A percentile compares a stretch with the other conserved stretches of the same genome.
phyloP scores from a whole-genome alignment of 1,140 invertebrate genomes.

The Scaptomyza montana region DNA sequence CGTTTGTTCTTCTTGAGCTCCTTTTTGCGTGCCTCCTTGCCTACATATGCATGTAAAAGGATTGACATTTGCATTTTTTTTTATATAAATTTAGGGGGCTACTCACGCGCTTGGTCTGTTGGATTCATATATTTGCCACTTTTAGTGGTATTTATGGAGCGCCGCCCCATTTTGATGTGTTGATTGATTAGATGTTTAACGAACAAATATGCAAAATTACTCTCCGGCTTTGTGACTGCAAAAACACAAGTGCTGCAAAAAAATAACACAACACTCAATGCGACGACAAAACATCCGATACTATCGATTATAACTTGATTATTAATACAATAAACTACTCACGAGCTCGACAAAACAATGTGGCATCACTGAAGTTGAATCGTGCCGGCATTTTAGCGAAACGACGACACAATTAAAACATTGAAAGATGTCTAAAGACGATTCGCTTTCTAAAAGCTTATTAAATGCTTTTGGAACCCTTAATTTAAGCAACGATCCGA shows the following conservation, averaged over 20 bases:
- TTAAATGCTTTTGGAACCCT: neutral
- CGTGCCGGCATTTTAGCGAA: slow-evolving; percentile 20
- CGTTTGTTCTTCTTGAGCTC: slow-evolving; percentile 99
- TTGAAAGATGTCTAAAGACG: slow-evolving; percentile 17
- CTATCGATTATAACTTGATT: slow-evolving; percentile 4
- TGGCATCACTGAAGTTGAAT: slow-evolving; percentile 12
- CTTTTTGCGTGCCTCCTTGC: slow-evolving; percentile 98
- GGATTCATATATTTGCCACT: slow-evolving; percentile 99
- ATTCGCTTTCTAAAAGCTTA: neutral
- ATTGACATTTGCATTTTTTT: slow-evolving; percentile 1
- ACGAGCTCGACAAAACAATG: neutral
- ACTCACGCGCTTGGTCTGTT: slow-evolving; percentile 98
- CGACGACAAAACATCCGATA: neutral
- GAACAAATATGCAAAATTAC: slow-evolving; percentile 4
- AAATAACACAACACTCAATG: slow-evolving; percentile 3
- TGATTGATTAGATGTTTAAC: slow-evolving; percentile 8
- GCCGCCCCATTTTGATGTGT: slow-evolving; percentile 91
- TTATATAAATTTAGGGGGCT: slow-evolving; percentile 13
- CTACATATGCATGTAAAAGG: slow-evolving; percentile 84
- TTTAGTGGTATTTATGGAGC: slow-evolving; percentile 99
- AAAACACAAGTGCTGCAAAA: slow-evolving; percentile 15
- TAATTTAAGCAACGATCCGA: neutral
- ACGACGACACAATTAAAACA: neutral
- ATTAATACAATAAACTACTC: neutral
- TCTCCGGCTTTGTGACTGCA: slow-evolving; percentile 17